Conservation (phyloP, 37 sponge, comb jelly and placozoan genomes). For the Ianthella basta region DNA sequence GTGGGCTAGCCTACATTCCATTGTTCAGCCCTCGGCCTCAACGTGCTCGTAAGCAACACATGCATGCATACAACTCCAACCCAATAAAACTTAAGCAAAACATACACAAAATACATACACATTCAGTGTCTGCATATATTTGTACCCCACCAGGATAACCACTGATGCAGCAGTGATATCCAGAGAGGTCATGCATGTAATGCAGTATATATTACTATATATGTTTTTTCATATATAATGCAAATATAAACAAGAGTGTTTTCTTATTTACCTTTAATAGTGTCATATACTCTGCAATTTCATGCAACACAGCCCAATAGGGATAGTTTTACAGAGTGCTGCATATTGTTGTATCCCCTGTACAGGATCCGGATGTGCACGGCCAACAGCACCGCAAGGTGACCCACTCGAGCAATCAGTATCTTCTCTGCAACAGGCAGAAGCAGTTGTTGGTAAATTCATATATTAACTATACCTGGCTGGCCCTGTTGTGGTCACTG, state of each 20-base stretch:
- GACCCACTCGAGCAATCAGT: background rate
- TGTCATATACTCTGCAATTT: background rate
- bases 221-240: too few species aligned
- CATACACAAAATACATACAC: background rate
- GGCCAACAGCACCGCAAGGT: background rate
- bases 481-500: conserved; percentile 4
- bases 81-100: background rate
- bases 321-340: background rate
- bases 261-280: too few species aligned
- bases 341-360: background rate
- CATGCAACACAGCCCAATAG: background rate
- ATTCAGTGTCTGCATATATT: background rate
- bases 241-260: too few species aligned
- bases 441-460: too few species aligned
- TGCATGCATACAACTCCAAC: background rate
- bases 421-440: background rate
- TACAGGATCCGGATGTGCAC: background rate
- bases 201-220: too few species aligned
- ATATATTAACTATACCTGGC: background rate
- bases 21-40: background rate
- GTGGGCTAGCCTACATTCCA: conserved; percentile 2
- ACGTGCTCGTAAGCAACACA: background rate
- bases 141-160: background rate
- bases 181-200: too few species aligned
- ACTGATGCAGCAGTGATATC: too few species aligned